These are phyloP conservation scores for Neosilurus hyrtlii DNA, from an alignment of 2,797 vertebrate genomes.

Conservation along the genomic window DNA sequence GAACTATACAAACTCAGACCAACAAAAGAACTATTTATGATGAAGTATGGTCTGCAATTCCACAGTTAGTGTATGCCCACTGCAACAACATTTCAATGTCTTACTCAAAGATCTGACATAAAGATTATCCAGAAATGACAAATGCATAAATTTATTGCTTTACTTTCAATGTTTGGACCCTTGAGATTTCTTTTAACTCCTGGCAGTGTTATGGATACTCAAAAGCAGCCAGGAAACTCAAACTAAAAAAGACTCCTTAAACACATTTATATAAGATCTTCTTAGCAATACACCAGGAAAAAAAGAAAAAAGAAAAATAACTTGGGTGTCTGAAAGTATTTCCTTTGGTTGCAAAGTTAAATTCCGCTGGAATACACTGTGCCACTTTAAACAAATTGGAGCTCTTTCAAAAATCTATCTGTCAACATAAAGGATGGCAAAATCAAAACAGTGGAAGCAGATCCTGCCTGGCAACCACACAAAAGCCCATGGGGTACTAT, in stretches of 20 bases:
- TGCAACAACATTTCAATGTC: slow-evolving; percentile 49
- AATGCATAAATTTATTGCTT: slow-evolving; percentile 28
- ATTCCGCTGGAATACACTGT: slow-evolving; percentile 74
- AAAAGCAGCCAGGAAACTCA: slow-evolving; percentile 71
- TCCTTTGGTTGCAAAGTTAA: slow-evolving; percentile 74
- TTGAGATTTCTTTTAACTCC: slow-evolving; percentile 30
- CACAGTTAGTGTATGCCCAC: slow-evolving; percentile 28
- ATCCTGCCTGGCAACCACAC: slow-evolving; percentile 29
- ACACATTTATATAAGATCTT: slow-evolving; percentile 66
- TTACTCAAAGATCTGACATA: slow-evolving; percentile 19
- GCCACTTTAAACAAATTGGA: slow-evolving; percentile 78
- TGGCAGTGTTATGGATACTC: slow-evolving; percentile 63
- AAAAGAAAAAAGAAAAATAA: not conserved
- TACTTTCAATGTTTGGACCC: slow-evolving; percentile 7
- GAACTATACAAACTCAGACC: slow-evolving; percentile 51
- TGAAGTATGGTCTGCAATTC: slow-evolving; percentile 37
- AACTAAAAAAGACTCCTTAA: slow-evolving; percentile 74
- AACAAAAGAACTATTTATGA: slow-evolving; percentile 50
- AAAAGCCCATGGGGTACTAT: slow-evolving; percentile 20
- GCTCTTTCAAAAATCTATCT: slow-evolving; percentile 82
- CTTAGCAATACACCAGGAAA: slow-evolving; percentile 60
- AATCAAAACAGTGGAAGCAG: slow-evolving; percentile 65
- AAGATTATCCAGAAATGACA: slow-evolving; percentile 21
- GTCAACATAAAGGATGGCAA: slow-evolving; percentile 82
- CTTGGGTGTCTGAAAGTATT: slow-evolving; percentile 79